A percentile compares a stretch with the other conserved stretches of the same genome.
Conservation (phyloP, 2,888 invertebrate genomes). For the Ptychoptera contaminata region DNA sequence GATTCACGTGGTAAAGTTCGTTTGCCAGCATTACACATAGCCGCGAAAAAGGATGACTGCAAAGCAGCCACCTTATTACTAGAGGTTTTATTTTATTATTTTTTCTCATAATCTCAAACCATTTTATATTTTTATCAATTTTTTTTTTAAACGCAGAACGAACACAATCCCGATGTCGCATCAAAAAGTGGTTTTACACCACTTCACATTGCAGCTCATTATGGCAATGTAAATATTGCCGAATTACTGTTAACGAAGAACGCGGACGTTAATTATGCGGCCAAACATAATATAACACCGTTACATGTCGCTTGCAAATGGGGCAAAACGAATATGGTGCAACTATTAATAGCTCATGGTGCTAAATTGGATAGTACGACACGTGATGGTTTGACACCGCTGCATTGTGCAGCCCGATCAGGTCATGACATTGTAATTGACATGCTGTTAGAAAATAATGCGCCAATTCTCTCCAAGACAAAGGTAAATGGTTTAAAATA, state of each 20-base stretch:
- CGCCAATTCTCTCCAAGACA: conserved; percentile 89
- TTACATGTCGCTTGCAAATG: conserved; percentile 97
- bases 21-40: conserved; percentile 92
- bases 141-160: conserved; percentile 47
- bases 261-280: conserved; percentile 90
- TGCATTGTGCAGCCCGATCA: conserved; percentile 93
- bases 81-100: conserved; percentile 29
- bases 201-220: conserved; percentile 95
- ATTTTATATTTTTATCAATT: conserved; percentile 8
- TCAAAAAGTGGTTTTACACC: conserved; percentile 98
- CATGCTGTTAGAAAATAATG: conserved; percentile 70
- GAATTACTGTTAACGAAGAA: conserved; percentile 74
- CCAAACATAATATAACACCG: conserved; percentile 97
- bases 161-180: conserved; percentile 92
- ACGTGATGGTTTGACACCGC: conserved; percentile 84
- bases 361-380: conserved; percentile 89
- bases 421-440: conserved; percentile 93
- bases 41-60: conserved; percentile 97
- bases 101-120: neutral
- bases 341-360: conserved; percentile 70
- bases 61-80: conserved; percentile 85
- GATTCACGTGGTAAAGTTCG: conserved; percentile 93
- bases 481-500: conserved; percentile 46
- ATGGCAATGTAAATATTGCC: conserved; percentile 92
- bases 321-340: conserved; percentile 91